Conservation (phyloP, 2,888 invertebrate genomes). For the Meandrusa payeni region DNA sequence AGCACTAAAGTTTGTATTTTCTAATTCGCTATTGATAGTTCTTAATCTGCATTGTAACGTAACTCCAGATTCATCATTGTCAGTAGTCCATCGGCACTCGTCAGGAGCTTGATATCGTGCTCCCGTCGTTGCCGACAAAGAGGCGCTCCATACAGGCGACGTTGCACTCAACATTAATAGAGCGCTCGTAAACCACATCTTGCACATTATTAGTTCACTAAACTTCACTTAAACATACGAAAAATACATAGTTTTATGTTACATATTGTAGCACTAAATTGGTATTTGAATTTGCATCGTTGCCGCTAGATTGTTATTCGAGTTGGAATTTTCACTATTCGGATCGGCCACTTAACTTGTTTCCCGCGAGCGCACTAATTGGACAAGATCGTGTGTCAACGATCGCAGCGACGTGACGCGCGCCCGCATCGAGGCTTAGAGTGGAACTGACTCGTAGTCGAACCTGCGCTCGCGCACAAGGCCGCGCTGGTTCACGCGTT, state of each 20-base stretch:
- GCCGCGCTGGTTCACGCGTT: constrained; percentile 82
- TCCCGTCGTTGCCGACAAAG: constrained; percentile 70
- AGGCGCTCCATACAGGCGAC: constrained; percentile 65
- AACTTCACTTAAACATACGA: constrained; percentile 55
- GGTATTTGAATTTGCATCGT: constrained; percentile 52
- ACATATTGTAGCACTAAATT: constrained; percentile 59
- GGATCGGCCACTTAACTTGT: constrained; percentile 77
- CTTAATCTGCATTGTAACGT: constrained; percentile 87
- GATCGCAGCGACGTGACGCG: constrained; percentile 57
- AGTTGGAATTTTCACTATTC: constrained; percentile 60
- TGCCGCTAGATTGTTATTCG: constrained; percentile 26
- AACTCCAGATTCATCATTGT: constrained; percentile 84
- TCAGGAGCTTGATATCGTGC: constrained; percentile 90
- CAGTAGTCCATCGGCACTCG: constrained; percentile 90
- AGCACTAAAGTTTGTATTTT: constrained; percentile 91
- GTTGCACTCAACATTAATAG: constrained; percentile 66
- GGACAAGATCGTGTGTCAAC: constrained; percentile 69
- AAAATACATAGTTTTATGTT: constrained; percentile 65
- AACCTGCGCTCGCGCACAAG: constrained; percentile 82
- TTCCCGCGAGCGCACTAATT: constrained; percentile 78
- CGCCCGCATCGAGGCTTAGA: constrained; percentile 71
- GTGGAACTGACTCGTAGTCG: constrained; percentile 73
- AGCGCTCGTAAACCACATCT: constrained; percentile 61
- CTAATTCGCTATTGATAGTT: constrained; percentile 90
- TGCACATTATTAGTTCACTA: constrained; percentile 66